These are phyloP conservation scores for Amphiprion ocellaris DNA, from an alignment of 2,113 vertebrate species.

Conservation along the genomic window DNA sequence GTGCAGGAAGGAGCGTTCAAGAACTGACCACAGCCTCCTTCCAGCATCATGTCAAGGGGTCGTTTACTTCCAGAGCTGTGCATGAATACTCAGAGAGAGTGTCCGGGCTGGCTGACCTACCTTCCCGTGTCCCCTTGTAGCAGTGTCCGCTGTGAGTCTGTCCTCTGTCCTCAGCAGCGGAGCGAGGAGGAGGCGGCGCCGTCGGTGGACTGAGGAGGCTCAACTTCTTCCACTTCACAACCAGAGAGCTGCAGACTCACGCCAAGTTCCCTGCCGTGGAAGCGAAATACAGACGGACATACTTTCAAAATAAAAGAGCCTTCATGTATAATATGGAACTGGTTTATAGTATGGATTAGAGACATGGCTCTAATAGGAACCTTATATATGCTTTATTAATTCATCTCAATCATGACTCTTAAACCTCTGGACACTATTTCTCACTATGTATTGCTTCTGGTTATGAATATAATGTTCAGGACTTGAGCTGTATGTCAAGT, in stretches of 20 bases:
- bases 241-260: neutral
- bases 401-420: too few relatives aligned
- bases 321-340: neutral
- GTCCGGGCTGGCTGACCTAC: slow-evolving; percentile 44
- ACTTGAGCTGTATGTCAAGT: too few relatives aligned
- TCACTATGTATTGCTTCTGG: too few relatives aligned
- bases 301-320: slow-evolving; percentile 41
- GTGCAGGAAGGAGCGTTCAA: neutral
- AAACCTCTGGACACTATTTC: too few relatives aligned
- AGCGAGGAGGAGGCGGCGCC: slow-evolving; percentile 68
- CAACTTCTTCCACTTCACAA: slow-evolving; percentile 58
- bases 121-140: slow-evolving; percentile 59
- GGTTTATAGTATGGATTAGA: too few relatives aligned
- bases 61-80: slow-evolving; percentile 22
- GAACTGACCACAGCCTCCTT: slow-evolving; percentile 7
- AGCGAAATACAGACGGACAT: neutral
- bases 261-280: slow-evolving; percentile 5
- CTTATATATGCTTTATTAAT: too few relatives aligned
- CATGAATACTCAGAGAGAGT: slow-evolving; percentile 9
- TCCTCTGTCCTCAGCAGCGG: slow-evolving; percentile 62
- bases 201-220: slow-evolving; percentile 67
- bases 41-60: slow-evolving; percentile 54
- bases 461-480: too few relatives aligned
- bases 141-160: slow-evolving; percentile 55
- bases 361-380: too few relatives aligned